Percentiles rank a stretch among this genome's conserved stretches.
phyloP scores from a whole-genome alignment of 2,888 invertebrate genomes.

The Eretmocerus hayati region DNA sequence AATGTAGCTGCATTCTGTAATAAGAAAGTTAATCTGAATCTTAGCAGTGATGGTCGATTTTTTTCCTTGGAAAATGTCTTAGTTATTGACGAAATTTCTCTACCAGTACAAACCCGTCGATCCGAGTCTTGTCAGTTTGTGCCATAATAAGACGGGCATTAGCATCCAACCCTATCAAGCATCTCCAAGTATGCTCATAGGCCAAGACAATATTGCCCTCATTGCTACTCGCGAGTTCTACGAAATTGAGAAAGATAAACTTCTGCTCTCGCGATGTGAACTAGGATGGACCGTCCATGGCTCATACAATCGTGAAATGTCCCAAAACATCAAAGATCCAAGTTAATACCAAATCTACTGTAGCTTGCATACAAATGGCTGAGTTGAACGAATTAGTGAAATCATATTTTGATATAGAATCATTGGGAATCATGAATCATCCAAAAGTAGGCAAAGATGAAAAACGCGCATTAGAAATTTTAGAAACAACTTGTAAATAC shows the following conservation, averaged over 20 bases:
- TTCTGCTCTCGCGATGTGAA: not conserved
- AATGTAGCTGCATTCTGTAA: not conserved
- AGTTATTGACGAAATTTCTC: not conserved
- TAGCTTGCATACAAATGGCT: not conserved
- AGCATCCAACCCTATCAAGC: not conserved
- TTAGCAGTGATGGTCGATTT: not conserved
- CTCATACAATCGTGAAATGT: no score
- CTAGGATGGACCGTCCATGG: constrained; percentile 7
- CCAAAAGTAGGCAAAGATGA: not conserved
- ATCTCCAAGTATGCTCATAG: constrained; percentile 3
- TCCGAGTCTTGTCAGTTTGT: not conserved
- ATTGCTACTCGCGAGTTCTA: not conserved
- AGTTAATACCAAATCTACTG: not conserved
- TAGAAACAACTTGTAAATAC: not conserved
- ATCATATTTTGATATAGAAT: no score
- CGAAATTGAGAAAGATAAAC: not conserved
- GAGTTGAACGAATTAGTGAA: not conserved
- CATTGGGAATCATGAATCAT: not conserved
- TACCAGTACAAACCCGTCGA: not conserved
- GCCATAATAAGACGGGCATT: not conserved
- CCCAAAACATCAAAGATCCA: not conserved
- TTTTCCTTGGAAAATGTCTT: not conserved
- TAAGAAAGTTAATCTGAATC: not conserved
- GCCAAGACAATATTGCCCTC: constrained; percentile 7
- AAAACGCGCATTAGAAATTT: not conserved